Conservation (phyloP, 2,113 vertebrate genomes). For the Chamaea fasciata region DNA sequence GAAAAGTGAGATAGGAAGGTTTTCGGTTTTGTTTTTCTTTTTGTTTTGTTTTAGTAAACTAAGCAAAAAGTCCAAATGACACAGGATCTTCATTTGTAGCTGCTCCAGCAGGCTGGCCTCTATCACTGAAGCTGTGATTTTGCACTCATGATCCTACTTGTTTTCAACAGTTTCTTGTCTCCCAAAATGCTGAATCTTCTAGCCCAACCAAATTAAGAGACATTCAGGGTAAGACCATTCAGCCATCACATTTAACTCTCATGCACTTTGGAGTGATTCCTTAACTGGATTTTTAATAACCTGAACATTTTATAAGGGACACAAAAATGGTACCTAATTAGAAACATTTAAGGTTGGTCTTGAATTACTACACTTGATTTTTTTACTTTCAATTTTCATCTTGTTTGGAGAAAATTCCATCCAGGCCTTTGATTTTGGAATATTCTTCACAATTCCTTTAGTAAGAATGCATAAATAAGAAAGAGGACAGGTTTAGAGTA, state of each 20-base stretch:
- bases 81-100: neutral
- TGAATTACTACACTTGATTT: neutral
- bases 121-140: neutral
- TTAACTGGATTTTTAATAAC: neutral
- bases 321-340: neutral
- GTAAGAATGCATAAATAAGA: neutral
- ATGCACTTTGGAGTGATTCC: neutral
- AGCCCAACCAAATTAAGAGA: neutral
- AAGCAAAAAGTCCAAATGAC: neutral
- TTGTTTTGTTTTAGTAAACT: neutral
- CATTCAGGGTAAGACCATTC: neutral
- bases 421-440: neutral
- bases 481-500: neutral
- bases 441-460: neutral
- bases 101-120: neutral
- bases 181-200: neutral
- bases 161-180: neutral
- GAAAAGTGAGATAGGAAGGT: neutral
- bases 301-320: neutral
- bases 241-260: rapidly evolving
- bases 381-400: neutral
- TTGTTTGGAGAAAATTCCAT: neutral
- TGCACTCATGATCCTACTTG: rapidly evolving
- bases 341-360: neutral
- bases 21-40: no score